Percentiles rank a stretch among this genome's conserved stretches.
Conservation (phyloP, 2,113 vertebrate genomes). For the Mellivora capensis region DNA sequence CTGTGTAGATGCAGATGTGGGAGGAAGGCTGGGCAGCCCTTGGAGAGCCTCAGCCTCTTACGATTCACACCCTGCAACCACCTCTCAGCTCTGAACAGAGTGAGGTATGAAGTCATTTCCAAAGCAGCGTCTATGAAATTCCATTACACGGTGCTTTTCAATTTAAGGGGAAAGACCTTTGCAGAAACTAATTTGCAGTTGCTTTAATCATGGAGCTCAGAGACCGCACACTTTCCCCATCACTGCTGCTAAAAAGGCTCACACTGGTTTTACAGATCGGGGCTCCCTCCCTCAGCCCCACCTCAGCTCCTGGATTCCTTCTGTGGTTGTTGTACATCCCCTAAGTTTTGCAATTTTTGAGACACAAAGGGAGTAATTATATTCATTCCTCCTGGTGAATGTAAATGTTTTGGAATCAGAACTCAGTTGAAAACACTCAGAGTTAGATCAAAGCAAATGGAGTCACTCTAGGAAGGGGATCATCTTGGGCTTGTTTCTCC, state of each 20-base stretch:
- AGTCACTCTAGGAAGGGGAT: not conserved
- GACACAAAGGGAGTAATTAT: constrained; percentile 47
- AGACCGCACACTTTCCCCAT: constrained; percentile 3
- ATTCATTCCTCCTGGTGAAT: constrained; percentile 25
- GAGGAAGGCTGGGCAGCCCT: not conserved
- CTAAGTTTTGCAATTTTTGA: constrained; percentile 45
- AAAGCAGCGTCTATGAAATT: constrained; percentile 57
- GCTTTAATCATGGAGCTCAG: constrained; percentile 66
- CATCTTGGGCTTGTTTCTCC: not conserved
- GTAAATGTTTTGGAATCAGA: constrained; percentile 51
- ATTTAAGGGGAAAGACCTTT: constrained; percentile 74
- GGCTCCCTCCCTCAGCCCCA: not conserved
- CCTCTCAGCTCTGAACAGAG: constrained; percentile 41
- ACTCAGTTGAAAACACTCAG: not conserved
- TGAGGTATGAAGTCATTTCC: constrained; percentile 59
- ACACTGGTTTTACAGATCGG: constrained; percentile 47
- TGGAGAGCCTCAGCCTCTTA: constrained; percentile 22
- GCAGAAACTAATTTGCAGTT: constrained; percentile 70
- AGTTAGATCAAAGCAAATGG: not conserved
- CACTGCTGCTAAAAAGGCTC: constrained; percentile 52
- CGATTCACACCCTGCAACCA: not conserved
- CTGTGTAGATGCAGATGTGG: not conserved
- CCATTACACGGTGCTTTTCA: constrained; percentile 71
- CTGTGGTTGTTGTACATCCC: not conserved
- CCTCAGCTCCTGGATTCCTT: constrained; percentile 46